phyloP scores from a whole-genome alignment of 64 coral and sea anemone species.

The Montipora cactus region DNA sequence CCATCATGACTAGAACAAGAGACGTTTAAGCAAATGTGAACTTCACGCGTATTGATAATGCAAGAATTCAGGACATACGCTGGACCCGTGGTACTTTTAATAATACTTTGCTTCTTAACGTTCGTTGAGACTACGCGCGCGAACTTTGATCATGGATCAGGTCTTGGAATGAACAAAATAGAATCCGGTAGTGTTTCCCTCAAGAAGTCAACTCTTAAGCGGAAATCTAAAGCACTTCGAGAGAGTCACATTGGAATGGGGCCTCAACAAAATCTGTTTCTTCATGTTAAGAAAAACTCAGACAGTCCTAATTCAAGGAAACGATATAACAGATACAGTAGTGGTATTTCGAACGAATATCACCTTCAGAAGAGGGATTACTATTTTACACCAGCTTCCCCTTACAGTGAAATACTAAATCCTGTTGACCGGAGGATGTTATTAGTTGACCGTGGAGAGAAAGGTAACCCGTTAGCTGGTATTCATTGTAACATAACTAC shows the following conservation, averaged over 20 bases:
- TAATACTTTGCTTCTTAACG: background rate
- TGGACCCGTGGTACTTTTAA: background rate
- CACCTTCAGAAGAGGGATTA: background rate
- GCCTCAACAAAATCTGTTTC: background rate
- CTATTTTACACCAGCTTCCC: background rate
- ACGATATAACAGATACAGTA: background rate
- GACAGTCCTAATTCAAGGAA: background rate
- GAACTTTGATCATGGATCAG: background rate
- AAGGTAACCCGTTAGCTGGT: background rate
- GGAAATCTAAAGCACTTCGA: background rate
- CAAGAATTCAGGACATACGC: too few relatives aligned
- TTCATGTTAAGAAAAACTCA: background rate
- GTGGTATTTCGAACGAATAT: background rate
- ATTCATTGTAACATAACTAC: too few relatives aligned
- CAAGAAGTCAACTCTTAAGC: background rate
- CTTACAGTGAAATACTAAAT: background rate
- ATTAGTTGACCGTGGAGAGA: constrained; percentile 8
- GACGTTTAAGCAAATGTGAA: background rate
- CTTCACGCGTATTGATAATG: background rate
- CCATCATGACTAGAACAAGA: background rate
- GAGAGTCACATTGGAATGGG: background rate
- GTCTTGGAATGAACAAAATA: background rate
- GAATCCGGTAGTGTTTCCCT: background rate
- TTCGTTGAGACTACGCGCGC: constrained; percentile 12
- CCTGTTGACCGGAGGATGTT: constrained; percentile 34